phyloP scores from a whole-genome alignment of 2,888 invertebrate genomes.

The Polydrusus tereticollis region DNA sequence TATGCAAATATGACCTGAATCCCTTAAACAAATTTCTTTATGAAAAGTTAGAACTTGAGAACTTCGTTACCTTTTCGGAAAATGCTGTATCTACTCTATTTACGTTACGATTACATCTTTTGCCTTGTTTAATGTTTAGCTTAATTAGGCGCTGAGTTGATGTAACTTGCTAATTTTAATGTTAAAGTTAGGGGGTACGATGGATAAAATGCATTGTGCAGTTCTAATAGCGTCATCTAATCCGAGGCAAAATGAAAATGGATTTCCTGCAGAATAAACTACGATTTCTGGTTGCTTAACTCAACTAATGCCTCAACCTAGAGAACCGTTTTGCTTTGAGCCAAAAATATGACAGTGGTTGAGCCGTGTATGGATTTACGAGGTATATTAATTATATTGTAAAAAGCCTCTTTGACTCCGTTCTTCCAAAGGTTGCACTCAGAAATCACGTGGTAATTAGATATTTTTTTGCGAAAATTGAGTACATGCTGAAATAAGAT shows the following conservation, averaged over 20 bases:
- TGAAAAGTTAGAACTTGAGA: slow-evolving; percentile 21
- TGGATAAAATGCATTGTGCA: background rate
- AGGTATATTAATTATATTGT: too few species aligned
- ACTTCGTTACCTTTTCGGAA: slow-evolving; percentile 21
- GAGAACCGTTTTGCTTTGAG: too few species aligned
- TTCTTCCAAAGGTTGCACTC: too few species aligned
- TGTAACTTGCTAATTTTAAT: slow-evolving; percentile 11
- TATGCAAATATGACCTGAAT: slow-evolving; percentile 31
- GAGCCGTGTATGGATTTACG: too few species aligned
- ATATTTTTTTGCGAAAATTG: too few species aligned
- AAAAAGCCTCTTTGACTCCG: too few species aligned
- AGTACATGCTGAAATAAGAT: too few species aligned
- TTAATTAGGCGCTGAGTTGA: slow-evolving; percentile 2
- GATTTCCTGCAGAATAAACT: background rate
- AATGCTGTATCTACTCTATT: slow-evolving; percentile 19
- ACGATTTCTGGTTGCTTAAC: too few species aligned
- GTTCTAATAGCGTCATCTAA: background rate
- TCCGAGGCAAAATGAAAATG: background rate
- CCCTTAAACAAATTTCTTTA: slow-evolving; percentile 23
- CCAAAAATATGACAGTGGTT: too few species aligned
- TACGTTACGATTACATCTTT: slow-evolving; percentile 18
- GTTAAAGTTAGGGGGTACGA: background rate
- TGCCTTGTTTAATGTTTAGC: slow-evolving; percentile 14
- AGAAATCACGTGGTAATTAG: too few species aligned
- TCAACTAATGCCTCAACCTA: too few species aligned